Evolutionary conservation across 2,113 vertebrate genomes (phyloP).

Genomic region (Amazona guildingii): DNA sequence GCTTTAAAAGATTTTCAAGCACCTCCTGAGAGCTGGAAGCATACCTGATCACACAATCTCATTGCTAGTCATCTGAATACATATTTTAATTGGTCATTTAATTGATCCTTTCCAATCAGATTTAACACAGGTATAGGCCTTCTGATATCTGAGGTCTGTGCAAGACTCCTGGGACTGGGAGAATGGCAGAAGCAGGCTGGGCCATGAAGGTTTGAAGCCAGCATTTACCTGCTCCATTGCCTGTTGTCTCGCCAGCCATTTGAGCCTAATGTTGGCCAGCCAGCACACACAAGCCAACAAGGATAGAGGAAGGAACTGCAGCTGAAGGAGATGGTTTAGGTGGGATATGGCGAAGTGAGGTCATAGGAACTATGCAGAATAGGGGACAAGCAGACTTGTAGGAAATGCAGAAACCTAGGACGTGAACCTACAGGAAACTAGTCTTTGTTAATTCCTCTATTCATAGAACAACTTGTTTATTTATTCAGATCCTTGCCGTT

Average conservation of each 20-base stretch:
- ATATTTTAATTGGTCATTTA: background rate
- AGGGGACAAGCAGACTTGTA: background rate
- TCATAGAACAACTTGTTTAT: background rate
- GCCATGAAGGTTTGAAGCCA: background rate
- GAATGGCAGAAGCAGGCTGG: background rate
- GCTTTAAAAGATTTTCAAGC: background rate
- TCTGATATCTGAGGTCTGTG: background rate
- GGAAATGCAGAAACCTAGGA: background rate
- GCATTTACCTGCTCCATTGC: background rate
- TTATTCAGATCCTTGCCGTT: background rate
- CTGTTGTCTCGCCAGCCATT: background rate
- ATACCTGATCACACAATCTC: background rate
- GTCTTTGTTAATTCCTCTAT: background rate
- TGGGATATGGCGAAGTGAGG: background rate
- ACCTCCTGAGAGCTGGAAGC: background rate
- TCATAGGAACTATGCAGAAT: background rate
- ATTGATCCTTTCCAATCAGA: background rate
- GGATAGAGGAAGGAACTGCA: background rate
- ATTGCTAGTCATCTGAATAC: background rate
- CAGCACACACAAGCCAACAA: fast-evolving
- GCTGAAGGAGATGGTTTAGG: background rate
- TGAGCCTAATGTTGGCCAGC: background rate
- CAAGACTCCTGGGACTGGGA: background rate
- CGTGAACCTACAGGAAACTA: background rate
- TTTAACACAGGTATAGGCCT: background rate